A percentile compares a stretch with the other conserved stretches of the same genome.
phyloP scores from a whole-genome alignment of 2,113 vertebrate genomes.

The Acrocephalus kingi region DNA sequence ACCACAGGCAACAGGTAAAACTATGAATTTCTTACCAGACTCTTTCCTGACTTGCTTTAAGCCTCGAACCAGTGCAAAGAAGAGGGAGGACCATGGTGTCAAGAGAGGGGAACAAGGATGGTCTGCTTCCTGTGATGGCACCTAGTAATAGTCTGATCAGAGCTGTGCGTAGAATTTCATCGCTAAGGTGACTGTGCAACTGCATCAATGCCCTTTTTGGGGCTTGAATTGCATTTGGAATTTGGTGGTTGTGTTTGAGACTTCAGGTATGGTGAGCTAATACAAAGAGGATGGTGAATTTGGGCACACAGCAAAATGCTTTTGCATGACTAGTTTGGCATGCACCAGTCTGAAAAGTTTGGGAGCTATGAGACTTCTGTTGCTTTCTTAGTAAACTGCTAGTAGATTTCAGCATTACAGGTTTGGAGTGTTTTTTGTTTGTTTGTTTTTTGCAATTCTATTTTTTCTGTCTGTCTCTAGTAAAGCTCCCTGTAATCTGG shows the following conservation, averaged over 20 bases:
- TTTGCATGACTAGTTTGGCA: background rate
- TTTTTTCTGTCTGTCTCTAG: background rate
- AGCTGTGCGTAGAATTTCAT: background rate
- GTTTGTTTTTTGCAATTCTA: background rate
- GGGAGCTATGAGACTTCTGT: background rate
- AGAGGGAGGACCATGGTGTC: background rate
- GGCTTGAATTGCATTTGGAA: background rate
- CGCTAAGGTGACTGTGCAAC: background rate
- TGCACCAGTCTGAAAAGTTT: background rate
- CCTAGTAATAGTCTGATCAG: background rate
- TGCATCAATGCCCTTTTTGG: background rate
- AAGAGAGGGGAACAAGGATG: background rate
- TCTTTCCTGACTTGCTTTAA: background rate
- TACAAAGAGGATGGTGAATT: background rate
- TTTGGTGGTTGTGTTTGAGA: background rate
- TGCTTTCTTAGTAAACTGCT: background rate
- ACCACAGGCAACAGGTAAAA: background rate
- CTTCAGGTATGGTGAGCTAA: background rate
- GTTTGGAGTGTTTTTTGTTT: background rate
- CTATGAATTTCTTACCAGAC: rapidly evolving
- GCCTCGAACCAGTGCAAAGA: background rate
- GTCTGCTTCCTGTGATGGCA: background rate
- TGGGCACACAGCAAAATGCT: background rate
- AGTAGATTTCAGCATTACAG: background rate
- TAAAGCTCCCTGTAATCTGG: background rate